These are phyloP conservation scores for Odontesthes bonariensis DNA, from an alignment of 2,113 vertebrate genomes.

Conservation along the genomic window DNA sequence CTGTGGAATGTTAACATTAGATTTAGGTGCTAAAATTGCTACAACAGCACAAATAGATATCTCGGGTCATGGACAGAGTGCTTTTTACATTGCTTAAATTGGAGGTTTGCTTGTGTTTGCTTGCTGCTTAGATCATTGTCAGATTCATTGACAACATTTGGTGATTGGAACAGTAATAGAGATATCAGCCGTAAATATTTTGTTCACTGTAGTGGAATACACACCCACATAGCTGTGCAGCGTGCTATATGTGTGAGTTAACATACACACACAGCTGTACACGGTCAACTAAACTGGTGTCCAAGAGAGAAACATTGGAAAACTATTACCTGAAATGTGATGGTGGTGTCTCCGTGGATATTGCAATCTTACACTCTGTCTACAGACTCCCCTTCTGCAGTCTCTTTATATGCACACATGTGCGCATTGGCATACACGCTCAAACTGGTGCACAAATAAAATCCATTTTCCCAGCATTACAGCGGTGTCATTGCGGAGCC, in stretches of 20 bases:
- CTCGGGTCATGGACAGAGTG: too few relatives aligned
- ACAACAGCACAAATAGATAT: too few relatives aligned
- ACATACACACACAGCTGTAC: constrained; percentile 24
- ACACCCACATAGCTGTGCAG: constrained; percentile 19
- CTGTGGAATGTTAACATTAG: too few relatives aligned
- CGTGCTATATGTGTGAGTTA: not conserved
- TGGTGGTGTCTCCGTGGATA: constrained; percentile 40
- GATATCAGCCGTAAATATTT: constrained; percentile 55
- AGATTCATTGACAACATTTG: too few relatives aligned
- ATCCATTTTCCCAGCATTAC: constrained; percentile 44
- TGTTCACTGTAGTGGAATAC: constrained; percentile 55
- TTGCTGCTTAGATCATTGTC: too few relatives aligned
- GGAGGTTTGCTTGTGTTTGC: too few relatives aligned
- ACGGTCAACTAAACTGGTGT: constrained; percentile 27
- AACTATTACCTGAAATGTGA: constrained; percentile 64
- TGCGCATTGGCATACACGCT: constrained; percentile 8
- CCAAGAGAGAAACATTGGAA: constrained; percentile 44
- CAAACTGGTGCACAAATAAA: constrained; percentile 16
- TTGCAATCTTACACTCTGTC: constrained; percentile 34
- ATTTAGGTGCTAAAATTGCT: too few relatives aligned
- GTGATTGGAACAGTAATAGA: constrained; percentile 51
- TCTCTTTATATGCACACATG: not conserved
- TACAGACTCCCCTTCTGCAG: not conserved
- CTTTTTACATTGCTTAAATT: too few relatives aligned
- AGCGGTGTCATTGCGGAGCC: constrained; percentile 45